Conservation (phyloP, 2,113 vertebrate genomes). For the Sminthopsis crassicaudata region DNA sequence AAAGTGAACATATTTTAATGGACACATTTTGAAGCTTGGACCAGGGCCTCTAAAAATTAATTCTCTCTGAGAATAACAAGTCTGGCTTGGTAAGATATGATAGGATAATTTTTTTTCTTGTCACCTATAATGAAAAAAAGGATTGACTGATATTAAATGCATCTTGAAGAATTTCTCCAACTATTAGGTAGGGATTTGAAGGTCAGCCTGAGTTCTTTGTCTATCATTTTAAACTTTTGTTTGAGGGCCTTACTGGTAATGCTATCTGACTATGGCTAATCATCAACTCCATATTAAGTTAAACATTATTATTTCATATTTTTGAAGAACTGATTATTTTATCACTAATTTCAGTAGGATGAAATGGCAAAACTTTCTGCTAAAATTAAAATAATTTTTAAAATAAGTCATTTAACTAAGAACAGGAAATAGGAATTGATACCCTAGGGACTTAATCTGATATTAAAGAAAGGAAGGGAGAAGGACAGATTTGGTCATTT, state of each 20-base stretch:
- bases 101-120: slow-evolving; percentile 9
- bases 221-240: slow-evolving; percentile 45
- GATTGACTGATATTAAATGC: slow-evolving; percentile 40
- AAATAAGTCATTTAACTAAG: neutral
- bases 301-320: neutral
- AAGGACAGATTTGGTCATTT: neutral
- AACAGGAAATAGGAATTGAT: neutral
- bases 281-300: neutral
- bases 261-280: neutral
- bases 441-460: neutral
- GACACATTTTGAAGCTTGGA: neutral
- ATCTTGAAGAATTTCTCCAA: slow-evolving; percentile 57
- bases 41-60: neutral
- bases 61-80: neutral
- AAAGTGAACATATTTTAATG: neutral
- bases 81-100: neutral
- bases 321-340: neutral
- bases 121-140: slow-evolving; percentile 25
- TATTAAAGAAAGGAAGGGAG: neutral
- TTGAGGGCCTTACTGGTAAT: neutral
- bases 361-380: neutral
- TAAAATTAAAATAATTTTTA: neutral
- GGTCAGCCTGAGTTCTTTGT: slow-evolving; percentile 63
- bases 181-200: slow-evolving; percentile 38
- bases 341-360: neutral